Evolutionary conservation across 1,140 invertebrate genomes (phyloP).

Genomic region (Aradophagus sp.): DNA sequence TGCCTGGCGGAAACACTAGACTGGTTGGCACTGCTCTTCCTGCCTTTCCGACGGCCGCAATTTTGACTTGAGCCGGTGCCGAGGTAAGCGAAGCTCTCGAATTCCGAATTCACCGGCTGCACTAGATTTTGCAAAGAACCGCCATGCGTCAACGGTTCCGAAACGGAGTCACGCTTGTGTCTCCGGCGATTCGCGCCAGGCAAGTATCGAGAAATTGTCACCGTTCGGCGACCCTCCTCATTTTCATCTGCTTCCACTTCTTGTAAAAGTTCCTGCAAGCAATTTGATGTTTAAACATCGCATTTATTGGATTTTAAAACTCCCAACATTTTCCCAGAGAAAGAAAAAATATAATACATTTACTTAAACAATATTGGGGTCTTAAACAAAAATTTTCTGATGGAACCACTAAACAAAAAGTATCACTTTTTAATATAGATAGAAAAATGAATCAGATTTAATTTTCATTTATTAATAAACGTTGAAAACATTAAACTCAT

Average conservation of each 20-base stretch:
- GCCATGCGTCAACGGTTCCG: constrained; percentile 76
- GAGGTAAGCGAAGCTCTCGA: constrained; percentile 69
- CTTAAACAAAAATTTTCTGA: too few species aligned
- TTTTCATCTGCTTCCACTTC: constrained; percentile 78
- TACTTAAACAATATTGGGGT: too few species aligned
- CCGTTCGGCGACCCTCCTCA: constrained; percentile 68
- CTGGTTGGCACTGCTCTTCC: constrained; percentile 66
- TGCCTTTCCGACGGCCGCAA: constrained; percentile 67
- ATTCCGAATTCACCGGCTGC: constrained; percentile 69
- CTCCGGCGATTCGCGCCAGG: constrained; percentile 69
- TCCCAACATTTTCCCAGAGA: too few species aligned
- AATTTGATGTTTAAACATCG: too few species aligned
- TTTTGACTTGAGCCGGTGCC: constrained; percentile 68
- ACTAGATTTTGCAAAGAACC: constrained; percentile 78
- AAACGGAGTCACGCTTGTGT: constrained; percentile 73
- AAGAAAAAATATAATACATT: too few species aligned
- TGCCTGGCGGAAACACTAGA: constrained; percentile 78
- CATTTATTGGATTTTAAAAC: not conserved
- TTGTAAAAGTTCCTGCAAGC: constrained; percentile 76
- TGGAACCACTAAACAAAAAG: too few species aligned
- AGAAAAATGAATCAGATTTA: too few species aligned
- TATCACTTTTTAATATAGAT: too few species aligned
- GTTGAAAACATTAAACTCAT: too few species aligned
- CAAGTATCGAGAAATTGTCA: constrained; percentile 67
- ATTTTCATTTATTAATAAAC: too few species aligned